Percentiles rank a stretch among this genome's conserved stretches.
Evolutionary conservation across 2,888 invertebrate species (phyloP).

Genomic region (Lordiphosa andalusiaca): DNA sequence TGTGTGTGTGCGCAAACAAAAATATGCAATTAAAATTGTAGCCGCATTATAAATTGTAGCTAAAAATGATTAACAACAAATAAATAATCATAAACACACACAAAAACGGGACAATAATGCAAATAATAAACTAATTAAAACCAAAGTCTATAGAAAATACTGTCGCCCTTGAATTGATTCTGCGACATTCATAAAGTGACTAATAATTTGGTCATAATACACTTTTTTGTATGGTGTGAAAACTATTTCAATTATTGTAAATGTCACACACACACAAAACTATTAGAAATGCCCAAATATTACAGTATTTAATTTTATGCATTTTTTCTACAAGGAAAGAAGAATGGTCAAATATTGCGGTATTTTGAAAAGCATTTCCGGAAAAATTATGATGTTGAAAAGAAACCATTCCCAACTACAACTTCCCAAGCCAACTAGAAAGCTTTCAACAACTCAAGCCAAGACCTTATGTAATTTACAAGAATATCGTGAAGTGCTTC

Average conservation of each 20-base stretch:
- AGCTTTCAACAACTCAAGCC: no score
- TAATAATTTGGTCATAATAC: conserved; percentile 48
- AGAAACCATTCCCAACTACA: no score
- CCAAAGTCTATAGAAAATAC: conserved; percentile 42
- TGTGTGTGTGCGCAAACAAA: conserved; percentile 34
- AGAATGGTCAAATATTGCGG: no score
- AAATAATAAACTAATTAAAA: conserved; percentile 70
- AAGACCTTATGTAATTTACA: no score
- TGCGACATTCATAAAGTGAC: conserved; percentile 35
- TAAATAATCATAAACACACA: conserved; percentile 53
- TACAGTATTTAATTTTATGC: no score
- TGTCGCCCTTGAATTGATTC: conserved; percentile 11
- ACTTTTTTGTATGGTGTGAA: conserved; percentile 9
- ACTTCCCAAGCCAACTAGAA: no score
- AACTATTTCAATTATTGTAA: not conserved
- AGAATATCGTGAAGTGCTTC: no score
- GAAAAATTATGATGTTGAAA: no score
- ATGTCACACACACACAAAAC: not conserved
- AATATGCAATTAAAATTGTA: conserved; percentile 61
- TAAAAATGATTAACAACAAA: conserved; percentile 63
- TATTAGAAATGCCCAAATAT: no score
- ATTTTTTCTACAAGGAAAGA: no score
- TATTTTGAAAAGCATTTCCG: no score
- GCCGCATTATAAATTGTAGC: conserved; percentile 41
- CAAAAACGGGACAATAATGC: conserved; percentile 19